Base-by-base conservation (phyloP, 2,797 vertebrate genomes). In the Caiman crocodilus region DNA sequence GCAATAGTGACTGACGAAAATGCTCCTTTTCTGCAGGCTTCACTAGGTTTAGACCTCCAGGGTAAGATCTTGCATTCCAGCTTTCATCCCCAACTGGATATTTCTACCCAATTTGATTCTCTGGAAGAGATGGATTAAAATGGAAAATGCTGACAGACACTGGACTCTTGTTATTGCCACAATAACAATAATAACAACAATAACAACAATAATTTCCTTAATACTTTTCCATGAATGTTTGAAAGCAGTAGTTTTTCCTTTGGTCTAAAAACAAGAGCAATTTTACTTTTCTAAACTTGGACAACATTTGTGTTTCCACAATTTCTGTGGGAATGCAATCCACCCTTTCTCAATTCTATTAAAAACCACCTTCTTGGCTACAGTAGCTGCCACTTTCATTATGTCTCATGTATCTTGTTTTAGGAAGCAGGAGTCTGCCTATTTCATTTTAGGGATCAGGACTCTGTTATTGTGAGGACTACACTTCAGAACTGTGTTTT, bases 261-360 rank as follows among this genome's bases (percentile, higher is more conserved):
- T 96, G 92, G 92, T 96, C 61, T 21, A 92, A 96, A 98, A 97
- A 97, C 94, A 88, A 76, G 90, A 93, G 84, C 57, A 91, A 21
- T 96, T 97, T 96, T 96, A 85, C 93, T 96, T 96, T 96, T 89
- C 85, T 95, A 89, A 97, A 80, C 87, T 96, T 97, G 96, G 96
- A 94, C 75, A 96, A 77, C 90, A 30, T 96, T 76, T 94, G 57
- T 95, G 83, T 97, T 97, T 97, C 96, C 94, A 96, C 87, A 91
- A 77, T 97, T 96, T 97, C 91, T 95, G 86, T 94, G 94, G 95
- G 92, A 97, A 97, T 90, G 85, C 87, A 94, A 77, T 86, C 87
- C 50, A 85, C 74, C 30, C 92, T 95, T 96, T 95, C 90, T 89
- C 88, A 96, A 28, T 95, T 95, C 96, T 97, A 94, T 95, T 97